phyloP scores from a whole-genome alignment of 1,140 invertebrate species.

The Dryas iulia region DNA sequence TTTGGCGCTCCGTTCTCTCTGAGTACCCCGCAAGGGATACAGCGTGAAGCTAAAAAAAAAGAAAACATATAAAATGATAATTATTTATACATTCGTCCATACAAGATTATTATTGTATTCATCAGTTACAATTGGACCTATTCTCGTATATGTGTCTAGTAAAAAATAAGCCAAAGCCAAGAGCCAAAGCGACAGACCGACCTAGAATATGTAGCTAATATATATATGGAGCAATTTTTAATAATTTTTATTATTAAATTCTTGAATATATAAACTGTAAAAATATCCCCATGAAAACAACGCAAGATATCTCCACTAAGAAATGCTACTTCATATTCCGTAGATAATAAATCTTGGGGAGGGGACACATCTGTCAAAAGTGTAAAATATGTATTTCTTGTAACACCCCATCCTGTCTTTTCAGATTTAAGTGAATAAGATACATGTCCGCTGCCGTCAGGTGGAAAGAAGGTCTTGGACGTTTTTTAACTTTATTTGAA shows the following conservation, averaged over 20 bases:
- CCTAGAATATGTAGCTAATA: too few species aligned
- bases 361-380: slow-evolving; percentile 75
- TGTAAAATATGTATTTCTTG: slow-evolving; percentile 77
- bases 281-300: slow-evolving; percentile 56
- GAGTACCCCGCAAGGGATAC: too few species aligned
- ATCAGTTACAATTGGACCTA: slow-evolving; percentile 4
- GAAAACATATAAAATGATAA: too few species aligned
- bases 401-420: slow-evolving; percentile 48
- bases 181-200: too few species aligned
- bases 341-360: slow-evolving; percentile 69
- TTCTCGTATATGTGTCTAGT: background rate
- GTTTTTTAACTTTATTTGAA: slow-evolving; percentile 19
- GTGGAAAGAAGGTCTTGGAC: slow-evolving; percentile 16
- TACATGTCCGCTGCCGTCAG: slow-evolving; percentile 32
- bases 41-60: too few species aligned
- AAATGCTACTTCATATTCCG: slow-evolving; percentile 69
- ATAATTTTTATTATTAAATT: background rate
- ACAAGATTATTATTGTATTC: too few species aligned
- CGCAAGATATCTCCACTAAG: slow-evolving; percentile 53
- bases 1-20: too few species aligned
- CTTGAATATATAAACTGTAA: slow-evolving; percentile 34
- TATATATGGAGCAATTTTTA: too few species aligned
- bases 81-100: background rate
- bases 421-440: slow-evolving; percentile 53
- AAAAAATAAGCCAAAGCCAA: slow-evolving; percentile 5